Evolutionary conservation across 1,140 invertebrate species (phyloP).

Genomic region (Dryas iulia): DNA sequence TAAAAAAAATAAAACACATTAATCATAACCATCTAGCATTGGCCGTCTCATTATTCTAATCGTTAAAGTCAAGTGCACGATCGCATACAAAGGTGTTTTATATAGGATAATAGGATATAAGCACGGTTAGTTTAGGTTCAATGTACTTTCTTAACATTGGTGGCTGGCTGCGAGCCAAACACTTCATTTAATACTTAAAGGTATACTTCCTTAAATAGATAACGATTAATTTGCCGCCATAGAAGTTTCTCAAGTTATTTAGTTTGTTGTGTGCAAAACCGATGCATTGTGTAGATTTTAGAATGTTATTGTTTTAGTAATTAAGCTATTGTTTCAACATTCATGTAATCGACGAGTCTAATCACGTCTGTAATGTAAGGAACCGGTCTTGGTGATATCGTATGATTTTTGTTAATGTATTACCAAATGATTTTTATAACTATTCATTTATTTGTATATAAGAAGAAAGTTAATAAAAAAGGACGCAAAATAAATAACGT

Average conservation of each 20-base stretch:
- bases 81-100: slow-evolving; percentile 40
- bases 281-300: not conserved
- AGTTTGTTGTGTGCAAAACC: not conserved
- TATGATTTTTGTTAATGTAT: slow-evolving; percentile 9
- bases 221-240: slow-evolving; percentile 41
- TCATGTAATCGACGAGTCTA: slow-evolving; percentile 13
- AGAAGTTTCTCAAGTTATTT: not conserved
- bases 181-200: slow-evolving; percentile 61
- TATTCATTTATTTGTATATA: not conserved
- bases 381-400: slow-evolving; percentile 3
- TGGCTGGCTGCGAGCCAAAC: slow-evolving; percentile 65
- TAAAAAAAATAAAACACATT: not conserved
- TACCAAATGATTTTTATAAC: not conserved
- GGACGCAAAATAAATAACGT: too few species aligned
- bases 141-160: slow-evolving; percentile 60
- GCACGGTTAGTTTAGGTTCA: slow-evolving; percentile 56
- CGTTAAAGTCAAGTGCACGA: slow-evolving; percentile 29
- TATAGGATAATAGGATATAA: slow-evolving; percentile 45
- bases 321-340: slow-evolving; percentile 20
- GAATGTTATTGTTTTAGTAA: slow-evolving; percentile 17
- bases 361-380: slow-evolving; percentile 7
- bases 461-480: too few species aligned
- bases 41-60: not conserved
- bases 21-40: not conserved
- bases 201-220: slow-evolving; percentile 74